Conservation (phyloP, 2,888 invertebrate genomes). For the Epistrophella euchroma region DNA sequence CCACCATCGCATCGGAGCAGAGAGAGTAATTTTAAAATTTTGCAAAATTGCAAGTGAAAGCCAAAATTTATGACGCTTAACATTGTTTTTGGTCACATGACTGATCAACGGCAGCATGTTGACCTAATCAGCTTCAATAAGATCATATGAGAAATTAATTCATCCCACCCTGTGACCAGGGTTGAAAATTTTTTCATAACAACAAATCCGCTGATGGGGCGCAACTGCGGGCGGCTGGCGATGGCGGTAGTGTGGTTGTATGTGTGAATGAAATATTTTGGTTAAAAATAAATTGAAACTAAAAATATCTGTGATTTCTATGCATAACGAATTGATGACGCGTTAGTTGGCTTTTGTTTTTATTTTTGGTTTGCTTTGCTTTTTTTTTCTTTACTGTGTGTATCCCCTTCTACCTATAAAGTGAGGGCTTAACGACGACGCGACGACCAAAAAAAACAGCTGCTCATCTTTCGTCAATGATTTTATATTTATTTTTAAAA, state of each 20-base stretch:
- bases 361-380: too few species aligned
- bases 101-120: conserved; percentile 6
- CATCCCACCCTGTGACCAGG: conserved; percentile 20
- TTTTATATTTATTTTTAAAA: conserved; percentile 33
- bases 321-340: conserved; percentile 59
- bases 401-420: background rate
- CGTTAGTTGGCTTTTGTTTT: conserved; percentile 25
- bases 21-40: conserved; percentile 21
- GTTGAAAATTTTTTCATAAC: conserved; percentile 33
- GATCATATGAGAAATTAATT: conserved; percentile 34
- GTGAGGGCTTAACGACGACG: conserved; percentile 10
- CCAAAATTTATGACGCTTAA: conserved; percentile 13
- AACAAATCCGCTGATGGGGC: conserved; percentile 27
- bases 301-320: conserved; percentile 52
- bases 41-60: conserved; percentile 19
- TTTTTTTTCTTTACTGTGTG: background rate
- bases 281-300: conserved; percentile 58
- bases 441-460: conserved; percentile 46
- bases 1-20: background rate
- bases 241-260: conserved; percentile 6
- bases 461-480: conserved; percentile 68
- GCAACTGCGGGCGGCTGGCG: background rate
- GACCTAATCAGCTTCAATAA: conserved; percentile 39
- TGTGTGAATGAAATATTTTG: conserved; percentile 15
- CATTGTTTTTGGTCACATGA: conserved; percentile 30